Evolutionary conservation across 2,888 invertebrate genomes (phyloP), one percentile per base, ranked within the genome.

Genomic region (Nomada lathburiana): DNA sequence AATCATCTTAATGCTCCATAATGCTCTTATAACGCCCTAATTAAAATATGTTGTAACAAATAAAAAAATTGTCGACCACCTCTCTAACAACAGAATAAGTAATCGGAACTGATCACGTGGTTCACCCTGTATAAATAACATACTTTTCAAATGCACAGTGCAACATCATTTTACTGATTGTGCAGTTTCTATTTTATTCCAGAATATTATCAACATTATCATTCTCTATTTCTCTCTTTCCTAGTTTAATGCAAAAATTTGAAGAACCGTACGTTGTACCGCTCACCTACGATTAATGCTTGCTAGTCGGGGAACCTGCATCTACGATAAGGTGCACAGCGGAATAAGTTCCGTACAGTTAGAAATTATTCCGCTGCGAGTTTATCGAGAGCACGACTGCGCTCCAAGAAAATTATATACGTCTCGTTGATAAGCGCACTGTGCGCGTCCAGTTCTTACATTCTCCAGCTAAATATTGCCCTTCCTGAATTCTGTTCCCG

Each of bases 321-420:
- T 47, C 59, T 62, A 52, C 47, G 68, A 79, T 73, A 81, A 72
- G 78, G 36, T 20, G 80, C 64, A 53, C 71, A 42, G 44, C 59
- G 80, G 69, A 65, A 81, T 65, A 79, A 73, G 73, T 69, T 73
- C 55, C 59, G 68, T 36, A 75, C 60, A 65, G 79, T 60, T 80
- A 62, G 69, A 70, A 77, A 77, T 80, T 80, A 77, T 80, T 77
- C 77, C 26, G 53, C 47, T 16, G 47, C 70, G 44, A 18, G 77
- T 76, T 80, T 80, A 80, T 77, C 79, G 79, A 71, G 26, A 60
- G 77, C 76, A 80, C 79, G 79, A 65, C 69, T 53, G 69, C 65
- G 70, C 57, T 16, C 23, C 44, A 29, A 79, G 78, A 50, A 76
- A 78, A 76, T 68, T 78, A 68, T 68, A 76, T 23, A 65, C 55